phyloP scores from a whole-genome alignment of 1,140 invertebrate species.

The Ericerus pela region DNA sequence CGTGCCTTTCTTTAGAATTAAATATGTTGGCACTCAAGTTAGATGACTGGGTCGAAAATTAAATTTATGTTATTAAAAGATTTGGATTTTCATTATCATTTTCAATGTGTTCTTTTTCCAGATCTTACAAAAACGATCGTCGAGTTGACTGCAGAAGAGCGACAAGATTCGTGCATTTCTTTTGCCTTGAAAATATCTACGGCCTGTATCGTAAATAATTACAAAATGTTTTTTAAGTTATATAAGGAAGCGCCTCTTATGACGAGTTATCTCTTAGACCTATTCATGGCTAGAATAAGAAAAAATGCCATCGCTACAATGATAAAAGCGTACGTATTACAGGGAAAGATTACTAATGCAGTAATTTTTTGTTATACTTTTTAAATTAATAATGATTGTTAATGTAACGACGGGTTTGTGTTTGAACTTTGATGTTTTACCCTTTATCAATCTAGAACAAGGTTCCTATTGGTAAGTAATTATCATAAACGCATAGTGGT shows the following conservation, averaged over 20 bases:
- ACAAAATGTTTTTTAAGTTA: constrained; percentile 79
- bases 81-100: constrained; percentile 13
- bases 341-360: no score
- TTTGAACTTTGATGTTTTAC: no score
- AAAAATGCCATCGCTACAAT: constrained; percentile 79
- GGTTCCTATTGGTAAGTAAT: no score
- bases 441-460: no score
- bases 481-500: no score
- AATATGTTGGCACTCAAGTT: no score
- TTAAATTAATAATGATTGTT: no score
- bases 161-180: constrained; percentile 64
- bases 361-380: no score
- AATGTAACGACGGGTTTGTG: no score
- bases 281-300: constrained; percentile 86
- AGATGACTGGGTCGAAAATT: no score
- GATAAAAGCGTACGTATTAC: constrained; percentile 84
- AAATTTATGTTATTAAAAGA: constrained; percentile 4
- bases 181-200: constrained; percentile 75
- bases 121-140: constrained; percentile 84
- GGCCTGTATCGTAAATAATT: constrained; percentile 83
- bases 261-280: constrained; percentile 92
- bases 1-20: no score
- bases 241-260: constrained; percentile 78
- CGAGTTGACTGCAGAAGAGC: constrained; percentile 57
- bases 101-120: constrained; percentile 36